Percentiles rank a stretch among this genome's conserved stretches.
These are phyloP conservation scores for Eulemur rufifrons DNA, from an alignment of 2,113 vertebrate species.

Conservation along the genomic window DNA sequence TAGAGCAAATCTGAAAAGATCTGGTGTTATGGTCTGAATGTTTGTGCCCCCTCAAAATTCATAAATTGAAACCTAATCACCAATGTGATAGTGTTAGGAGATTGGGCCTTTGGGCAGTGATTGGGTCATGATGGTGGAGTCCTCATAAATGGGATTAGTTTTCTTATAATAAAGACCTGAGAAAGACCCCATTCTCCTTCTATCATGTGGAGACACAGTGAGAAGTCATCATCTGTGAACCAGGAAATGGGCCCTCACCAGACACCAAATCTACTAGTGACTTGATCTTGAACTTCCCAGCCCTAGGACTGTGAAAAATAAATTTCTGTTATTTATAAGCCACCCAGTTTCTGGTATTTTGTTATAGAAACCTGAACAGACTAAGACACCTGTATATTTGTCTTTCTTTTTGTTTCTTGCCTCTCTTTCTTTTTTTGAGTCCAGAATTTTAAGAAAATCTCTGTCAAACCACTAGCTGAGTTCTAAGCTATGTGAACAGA, in stretches of 20 bases:
- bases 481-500: no score
- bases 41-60: neutral
- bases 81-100: neutral
- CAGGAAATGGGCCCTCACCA: neutral
- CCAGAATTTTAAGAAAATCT: no score
- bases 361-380: no score
- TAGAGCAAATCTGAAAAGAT: neutral
- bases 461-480: no score
- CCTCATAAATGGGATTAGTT: neutral
- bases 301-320: neutral
- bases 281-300: neutral
- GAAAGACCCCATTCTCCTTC: neutral
- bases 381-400: no score
- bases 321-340: neutral
- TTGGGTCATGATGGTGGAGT: neutral
- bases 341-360: no score
- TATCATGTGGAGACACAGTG: neutral
- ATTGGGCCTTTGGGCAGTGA: neutral
- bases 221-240: neutral
- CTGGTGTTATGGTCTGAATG: neutral
- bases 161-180: neutral
- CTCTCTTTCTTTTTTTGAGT: no score
- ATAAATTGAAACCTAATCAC: neutral
- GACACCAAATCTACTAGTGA: neutral
- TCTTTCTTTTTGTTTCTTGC: no score